These are phyloP conservation scores for Nemopilema nomurai DNA, from an alignment of 30 jellyfish, hydroid and myxozoan genomes.

Conservation along the genomic window DNA sequence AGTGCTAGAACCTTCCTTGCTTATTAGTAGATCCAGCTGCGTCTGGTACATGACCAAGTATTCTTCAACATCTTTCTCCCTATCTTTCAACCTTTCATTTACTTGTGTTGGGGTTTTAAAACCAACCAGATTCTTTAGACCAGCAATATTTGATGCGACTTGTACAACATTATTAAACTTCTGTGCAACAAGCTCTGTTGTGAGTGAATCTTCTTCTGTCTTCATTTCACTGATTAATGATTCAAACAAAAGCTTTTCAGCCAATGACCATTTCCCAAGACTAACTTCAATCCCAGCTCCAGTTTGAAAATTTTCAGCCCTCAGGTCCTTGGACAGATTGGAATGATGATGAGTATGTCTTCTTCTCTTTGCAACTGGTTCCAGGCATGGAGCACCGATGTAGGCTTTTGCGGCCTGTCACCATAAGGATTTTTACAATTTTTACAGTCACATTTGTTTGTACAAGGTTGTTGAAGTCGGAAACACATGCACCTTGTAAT, in stretches of 20 bases:
- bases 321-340: conserved; percentile 57
- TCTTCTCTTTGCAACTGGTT: conserved; percentile 67
- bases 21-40: conserved; percentile 71
- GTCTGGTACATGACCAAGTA: conserved; percentile 80
- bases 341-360: conserved; percentile 83
- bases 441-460: conserved; percentile 81
- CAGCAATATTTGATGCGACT: conserved; percentile 66
- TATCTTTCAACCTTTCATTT: conserved; percentile 74
- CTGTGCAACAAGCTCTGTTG: conserved; percentile 85
- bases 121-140: conserved; percentile 57
- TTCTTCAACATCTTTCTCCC: conserved; percentile 89
- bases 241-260: conserved; percentile 87
- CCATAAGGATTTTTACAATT: conserved; percentile 87
- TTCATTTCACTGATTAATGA: conserved; percentile 88
- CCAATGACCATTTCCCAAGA: conserved; percentile 79
- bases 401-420: conserved; percentile 63
- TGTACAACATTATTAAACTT: conserved; percentile 78
- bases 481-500: conserved; percentile 84
- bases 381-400: conserved; percentile 3
- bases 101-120: conserved; percentile 80
- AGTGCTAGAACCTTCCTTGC: neutral
- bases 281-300: conserved; percentile 82
- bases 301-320: conserved; percentile 66
- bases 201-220: conserved; percentile 83
- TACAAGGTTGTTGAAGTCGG: conserved; percentile 84